Evolutionary conservation across 1,140 invertebrate species (phyloP), one percentile per base, ranked within the genome.

Genomic region (Camponotus pennsylvanicus): DNA sequence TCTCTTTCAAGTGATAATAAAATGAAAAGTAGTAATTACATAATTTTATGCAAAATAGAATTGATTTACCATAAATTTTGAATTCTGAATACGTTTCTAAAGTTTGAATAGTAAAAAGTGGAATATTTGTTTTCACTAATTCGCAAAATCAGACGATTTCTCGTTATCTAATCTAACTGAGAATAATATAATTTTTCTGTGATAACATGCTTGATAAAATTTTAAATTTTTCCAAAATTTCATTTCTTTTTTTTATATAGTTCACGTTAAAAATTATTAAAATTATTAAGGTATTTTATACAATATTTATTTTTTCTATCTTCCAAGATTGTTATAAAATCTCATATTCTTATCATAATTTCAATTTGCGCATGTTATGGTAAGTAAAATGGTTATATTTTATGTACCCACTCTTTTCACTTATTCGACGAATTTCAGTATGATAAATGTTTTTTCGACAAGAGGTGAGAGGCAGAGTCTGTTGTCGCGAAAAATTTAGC

Each of bases 401-500:
- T 3, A 52, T 52, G 84, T 85, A 86, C 21, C 76, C 71, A 63
- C 52, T 83, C 67, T 34, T 71, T 76, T 49, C 55, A 75, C 32
- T 63, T 13, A 73, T 59, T 70, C 42, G 21, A 15, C 76, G 40
- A 85, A 18, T 70, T 85, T 75, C 78, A 9, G 77, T 59, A 57
- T 91, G 86, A 91, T 87, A 86, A 91, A 90, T 89, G 88, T 88
- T 70, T 83, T 80, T 87, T 86, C 90, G 77, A 84, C 84, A 67
- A 61, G 61, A 37, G n/a, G 69, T 71, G 71, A 42, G 52, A 83
- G 21, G 64, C n/a, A 13, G 34, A 52, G 63, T 84, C 76, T 79
- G 90, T 88, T 88, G 90, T 90, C 86, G 85, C 77, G 71, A 71
- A 88, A 93, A 91, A 91, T 92, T 91, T 88, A 86, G 70, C 88